These are phyloP conservation scores for Coendou prehensilis DNA, from an alignment of 2,797 vertebrate species.

Conservation along the genomic window DNA sequence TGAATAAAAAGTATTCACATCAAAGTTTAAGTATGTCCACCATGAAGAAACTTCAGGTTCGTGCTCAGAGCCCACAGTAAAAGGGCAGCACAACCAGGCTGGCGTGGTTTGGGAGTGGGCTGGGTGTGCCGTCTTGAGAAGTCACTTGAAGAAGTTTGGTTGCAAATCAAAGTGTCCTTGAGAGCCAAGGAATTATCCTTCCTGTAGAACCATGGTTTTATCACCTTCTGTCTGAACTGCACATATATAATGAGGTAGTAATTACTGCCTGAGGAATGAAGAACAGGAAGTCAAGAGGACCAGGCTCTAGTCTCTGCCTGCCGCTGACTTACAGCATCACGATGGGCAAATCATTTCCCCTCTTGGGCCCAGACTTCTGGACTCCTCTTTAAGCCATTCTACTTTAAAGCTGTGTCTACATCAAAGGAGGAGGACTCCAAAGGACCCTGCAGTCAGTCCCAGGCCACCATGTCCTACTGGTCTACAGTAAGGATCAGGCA, in stretches of 20 bases:
- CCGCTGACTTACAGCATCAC: background rate
- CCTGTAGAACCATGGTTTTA: background rate
- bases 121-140: background rate
- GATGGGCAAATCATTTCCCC: background rate
- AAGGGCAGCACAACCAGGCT: background rate
- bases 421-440: slow-evolving; percentile 29
- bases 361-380: background rate
- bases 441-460: background rate
- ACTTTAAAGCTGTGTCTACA: background rate
- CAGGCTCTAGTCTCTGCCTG: background rate
- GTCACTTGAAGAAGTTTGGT: background rate
- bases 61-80: background rate
- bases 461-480: background rate
- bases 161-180: slow-evolving; percentile 3
- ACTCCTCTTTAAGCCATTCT: background rate
- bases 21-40: background rate
- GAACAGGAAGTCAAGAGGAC: background rate
- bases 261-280: background rate
- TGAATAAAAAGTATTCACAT: slow-evolving; percentile 3
- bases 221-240: background rate
- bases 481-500: slow-evolving; percentile 25
- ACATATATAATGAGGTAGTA: background rate
- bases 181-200: background rate
- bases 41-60: background rate
- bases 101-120: background rate